Conservation (phyloP, 2,888 invertebrate genomes). For the Dimorphilus gyrociliatus region DNA sequence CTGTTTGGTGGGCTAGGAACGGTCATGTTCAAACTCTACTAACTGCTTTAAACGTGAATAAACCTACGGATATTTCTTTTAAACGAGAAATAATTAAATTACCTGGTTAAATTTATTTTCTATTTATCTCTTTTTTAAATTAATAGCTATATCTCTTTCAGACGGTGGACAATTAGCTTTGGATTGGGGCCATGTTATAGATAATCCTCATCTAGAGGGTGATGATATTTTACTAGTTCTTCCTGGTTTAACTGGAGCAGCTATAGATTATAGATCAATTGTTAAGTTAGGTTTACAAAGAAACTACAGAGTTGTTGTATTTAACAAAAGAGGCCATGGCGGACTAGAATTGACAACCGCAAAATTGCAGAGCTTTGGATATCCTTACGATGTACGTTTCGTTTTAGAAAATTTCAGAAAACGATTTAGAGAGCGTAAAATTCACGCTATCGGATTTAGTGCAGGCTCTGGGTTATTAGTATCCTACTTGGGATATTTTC, state of each 20-base stretch:
- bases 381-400: slow-evolving; percentile 23
- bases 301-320: slow-evolving; percentile 22
- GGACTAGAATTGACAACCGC: slow-evolving; percentile 20
- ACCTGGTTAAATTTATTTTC: no score
- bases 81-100: no score
- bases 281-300: slow-evolving; percentile 15
- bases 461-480: slow-evolving; percentile 20
- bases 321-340: slow-evolving; percentile 24
- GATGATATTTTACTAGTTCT: slow-evolving; percentile 18
- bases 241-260: slow-evolving; percentile 20
- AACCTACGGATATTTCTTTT: no score
- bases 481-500: slow-evolving; percentile 29
- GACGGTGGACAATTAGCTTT: slow-evolving; percentile 25
- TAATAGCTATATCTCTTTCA: slow-evolving; percentile 12
- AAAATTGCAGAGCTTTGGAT: slow-evolving; percentile 20
- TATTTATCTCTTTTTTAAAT: no score
- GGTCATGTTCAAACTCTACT: slow-evolving; percentile 22
- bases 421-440: slow-evolving; percentile 13
- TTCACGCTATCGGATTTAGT: slow-evolving; percentile 20
- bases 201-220: slow-evolving; percentile 8
- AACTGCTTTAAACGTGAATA: no score
- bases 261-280: slow-evolving; percentile 12
- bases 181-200: slow-evolving; percentile 17
- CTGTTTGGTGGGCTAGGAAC: slow-evolving; percentile 18
- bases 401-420: slow-evolving; percentile 19